Evolutionary conservation across 2,888 invertebrate species (phyloP).

Genomic region (Cephus pulcher): DNA sequence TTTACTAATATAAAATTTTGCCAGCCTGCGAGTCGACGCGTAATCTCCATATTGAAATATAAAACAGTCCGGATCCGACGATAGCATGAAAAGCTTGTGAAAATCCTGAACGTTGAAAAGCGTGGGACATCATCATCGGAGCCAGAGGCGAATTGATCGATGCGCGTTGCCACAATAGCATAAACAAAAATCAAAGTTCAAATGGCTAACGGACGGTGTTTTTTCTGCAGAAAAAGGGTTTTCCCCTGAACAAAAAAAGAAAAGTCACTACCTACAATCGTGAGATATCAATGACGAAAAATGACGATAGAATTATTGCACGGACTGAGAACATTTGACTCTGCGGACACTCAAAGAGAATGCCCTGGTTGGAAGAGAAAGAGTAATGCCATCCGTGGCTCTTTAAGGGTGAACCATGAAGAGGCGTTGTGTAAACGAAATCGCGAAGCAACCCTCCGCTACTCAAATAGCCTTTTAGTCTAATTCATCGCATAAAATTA

Average conservation of each 20-base stretch:
- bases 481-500: conserved; percentile 53
- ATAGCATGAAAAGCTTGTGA: neutral
- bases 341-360: neutral
- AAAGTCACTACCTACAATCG: neutral
- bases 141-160: neutral
- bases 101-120: neutral
- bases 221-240: too few species aligned
- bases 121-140: neutral
- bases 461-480: conserved; percentile 52
- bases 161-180: neutral
- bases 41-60: neutral
- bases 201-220: neutral
- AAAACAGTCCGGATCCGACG: neutral
- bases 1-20: neutral
- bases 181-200: neutral
- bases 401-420: neutral
- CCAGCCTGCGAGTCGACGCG: neutral
- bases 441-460: neutral
- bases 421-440: neutral
- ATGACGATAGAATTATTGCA: too few species aligned
- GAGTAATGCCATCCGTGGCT: neutral
- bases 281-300: too few species aligned
- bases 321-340: neutral
- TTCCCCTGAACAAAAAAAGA: neutral
- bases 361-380: neutral